A percentile compares a stretch with the other conserved stretches of the same genome.
These are phyloP conservation scores for Gambusia yucatana DNA, from an alignment of 2,797 vertebrate genomes.

Conservation along the genomic window DNA sequence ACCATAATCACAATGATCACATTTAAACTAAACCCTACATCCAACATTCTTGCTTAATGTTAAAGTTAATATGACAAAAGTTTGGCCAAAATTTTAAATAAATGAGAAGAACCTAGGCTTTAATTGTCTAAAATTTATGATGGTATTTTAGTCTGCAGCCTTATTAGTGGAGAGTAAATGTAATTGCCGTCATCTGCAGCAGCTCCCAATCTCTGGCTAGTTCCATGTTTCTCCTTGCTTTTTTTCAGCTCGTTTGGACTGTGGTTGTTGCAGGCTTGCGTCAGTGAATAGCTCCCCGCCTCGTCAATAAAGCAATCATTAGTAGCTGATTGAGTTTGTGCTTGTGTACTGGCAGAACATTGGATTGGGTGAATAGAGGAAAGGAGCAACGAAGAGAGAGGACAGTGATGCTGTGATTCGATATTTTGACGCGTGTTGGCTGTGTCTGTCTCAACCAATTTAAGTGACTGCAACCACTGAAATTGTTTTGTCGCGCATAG, in stretches of 20 bases:
- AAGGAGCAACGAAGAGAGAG: constrained; percentile 18
- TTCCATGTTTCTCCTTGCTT: constrained; percentile 29
- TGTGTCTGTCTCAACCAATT: constrained; percentile 66
- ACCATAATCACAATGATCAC: neutral
- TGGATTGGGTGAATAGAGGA: constrained; percentile 40
- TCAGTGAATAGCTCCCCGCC: constrained; percentile 71
- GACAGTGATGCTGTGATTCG: constrained; percentile 54
- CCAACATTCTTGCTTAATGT: neutral
- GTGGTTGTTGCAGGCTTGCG: constrained; percentile 60
- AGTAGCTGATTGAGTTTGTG: constrained; percentile 82
- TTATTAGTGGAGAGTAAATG: constrained; percentile 54
- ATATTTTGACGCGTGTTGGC: constrained; percentile 66
- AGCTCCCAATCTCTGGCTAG: constrained; percentile 28
- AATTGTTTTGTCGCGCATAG: constrained; percentile 16
- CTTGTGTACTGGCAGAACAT: constrained; percentile 61
- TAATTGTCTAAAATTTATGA: constrained; percentile 40
- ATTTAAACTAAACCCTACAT: neutral
- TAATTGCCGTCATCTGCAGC: constrained; percentile 30
- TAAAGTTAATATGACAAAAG: neutral
- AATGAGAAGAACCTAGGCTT: neutral
- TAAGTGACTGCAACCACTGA: constrained; percentile 54
- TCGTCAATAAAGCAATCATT: constrained; percentile 84
- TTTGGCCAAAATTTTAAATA: neutral
- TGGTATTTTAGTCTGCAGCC: constrained; percentile 37
- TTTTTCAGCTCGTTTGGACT: constrained; percentile 63